Percentiles rank a stretch among this genome's conserved stretches.
Conservation (phyloP, 35 echinoderm and acorn worm genomes). For the Eucidaris tribuloides region DNA sequence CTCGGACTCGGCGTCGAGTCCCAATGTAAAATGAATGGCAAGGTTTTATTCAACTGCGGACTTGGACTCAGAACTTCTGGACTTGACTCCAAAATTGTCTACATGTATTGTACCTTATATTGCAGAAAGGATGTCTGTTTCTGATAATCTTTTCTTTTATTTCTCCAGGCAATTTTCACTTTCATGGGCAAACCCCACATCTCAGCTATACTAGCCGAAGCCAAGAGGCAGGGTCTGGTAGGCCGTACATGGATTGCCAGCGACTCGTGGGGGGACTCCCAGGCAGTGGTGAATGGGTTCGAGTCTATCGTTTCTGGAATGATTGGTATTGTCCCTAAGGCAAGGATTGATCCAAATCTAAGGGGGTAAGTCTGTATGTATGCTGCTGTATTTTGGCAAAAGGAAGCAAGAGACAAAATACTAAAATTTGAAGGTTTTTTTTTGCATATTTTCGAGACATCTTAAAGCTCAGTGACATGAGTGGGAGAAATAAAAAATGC, state of each 20-base stretch:
- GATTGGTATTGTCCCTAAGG: constrained; percentile 81
- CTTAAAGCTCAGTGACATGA: too few relatives aligned
- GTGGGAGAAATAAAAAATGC: too few relatives aligned
- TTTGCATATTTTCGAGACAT: too few relatives aligned
- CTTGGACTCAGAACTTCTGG: too few relatives aligned
- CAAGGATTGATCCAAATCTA: constrained; percentile 61
- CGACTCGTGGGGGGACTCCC: constrained; percentile 79
- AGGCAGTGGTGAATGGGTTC: neutral
- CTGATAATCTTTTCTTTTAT: neutral
- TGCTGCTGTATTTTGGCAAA: too few relatives aligned
- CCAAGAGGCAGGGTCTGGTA: constrained; percentile 20
- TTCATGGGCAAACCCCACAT: constrained; percentile 69
- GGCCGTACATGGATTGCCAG: constrained; percentile 88
- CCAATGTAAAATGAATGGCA: too few relatives aligned
- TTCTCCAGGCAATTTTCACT: constrained; percentile 77
- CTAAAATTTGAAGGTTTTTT: too few relatives aligned
- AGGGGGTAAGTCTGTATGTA: constrained; percentile 47
- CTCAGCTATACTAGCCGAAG: constrained; percentile 25
- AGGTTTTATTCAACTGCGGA: too few relatives aligned
- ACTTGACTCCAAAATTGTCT: too few relatives aligned
- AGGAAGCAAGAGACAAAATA: too few relatives aligned
- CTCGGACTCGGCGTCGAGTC: too few relatives aligned
- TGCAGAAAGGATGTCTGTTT: neutral
- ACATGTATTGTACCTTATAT: too few relatives aligned
- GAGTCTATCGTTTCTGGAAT: constrained; percentile 65